Conservation (phyloP, 1,140 invertebrate genomes). For the Pectinophora gossypiella region DNA sequence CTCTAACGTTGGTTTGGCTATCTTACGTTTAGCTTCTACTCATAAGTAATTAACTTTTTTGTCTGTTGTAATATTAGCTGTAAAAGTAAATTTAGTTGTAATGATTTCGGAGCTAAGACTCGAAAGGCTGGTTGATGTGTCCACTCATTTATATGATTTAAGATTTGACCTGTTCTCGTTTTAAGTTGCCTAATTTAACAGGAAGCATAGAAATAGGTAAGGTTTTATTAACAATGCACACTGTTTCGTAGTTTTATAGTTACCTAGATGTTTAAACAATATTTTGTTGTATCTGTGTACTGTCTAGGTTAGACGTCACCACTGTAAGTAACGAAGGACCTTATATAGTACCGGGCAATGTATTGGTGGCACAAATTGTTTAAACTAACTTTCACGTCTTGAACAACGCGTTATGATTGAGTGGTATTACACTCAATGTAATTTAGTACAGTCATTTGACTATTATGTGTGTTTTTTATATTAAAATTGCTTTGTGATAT, state of each 20-base stretch:
- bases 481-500: slow-evolving; percentile 58
- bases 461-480: slow-evolving; percentile 50
- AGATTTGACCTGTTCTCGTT: slow-evolving; percentile 28
- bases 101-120: slow-evolving; percentile 44
- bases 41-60: slow-evolving; percentile 5
- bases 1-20: neutral
- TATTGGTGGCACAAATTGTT: slow-evolving; percentile 4
- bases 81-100: slow-evolving; percentile 16
- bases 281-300: neutral
- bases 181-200: slow-evolving; percentile 21
- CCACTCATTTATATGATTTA: slow-evolving; percentile 55
- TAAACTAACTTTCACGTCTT: too few relatives aligned
- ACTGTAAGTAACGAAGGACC: neutral
- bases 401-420: slow-evolving; percentile 3
- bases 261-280: slow-evolving; percentile 9
- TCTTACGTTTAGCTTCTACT: neutral
- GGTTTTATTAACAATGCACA: slow-evolving; percentile 12
- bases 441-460: slow-evolving; percentile 41
- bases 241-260: slow-evolving; percentile 10
- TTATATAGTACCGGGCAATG: neutral
- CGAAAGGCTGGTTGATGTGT: slow-evolving; percentile 66
- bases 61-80: slow-evolving; percentile 28
- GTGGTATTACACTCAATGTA: slow-evolving; percentile 15
- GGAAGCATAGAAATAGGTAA: slow-evolving; percentile 7
- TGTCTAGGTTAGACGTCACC: neutral